phyloP scores from a whole-genome alignment of 2,888 invertebrate genomes.

The Vandiemenella viatica region DNA sequence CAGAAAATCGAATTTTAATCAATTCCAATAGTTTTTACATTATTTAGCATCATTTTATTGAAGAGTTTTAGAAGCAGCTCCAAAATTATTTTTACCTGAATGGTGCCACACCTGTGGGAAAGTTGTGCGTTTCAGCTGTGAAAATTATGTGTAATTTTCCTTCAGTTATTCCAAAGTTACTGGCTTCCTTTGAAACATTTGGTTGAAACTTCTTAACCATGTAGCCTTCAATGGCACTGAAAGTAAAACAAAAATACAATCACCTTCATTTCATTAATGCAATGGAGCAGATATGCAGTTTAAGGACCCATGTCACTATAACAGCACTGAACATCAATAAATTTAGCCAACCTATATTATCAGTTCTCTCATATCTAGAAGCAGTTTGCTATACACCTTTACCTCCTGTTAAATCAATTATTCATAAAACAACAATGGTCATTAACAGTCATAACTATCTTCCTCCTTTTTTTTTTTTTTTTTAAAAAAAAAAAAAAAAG shows the following conservation, averaged over 20 bases:
- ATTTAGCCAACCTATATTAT: too few species aligned
- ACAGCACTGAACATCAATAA: neutral
- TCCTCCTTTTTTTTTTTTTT: too few species aligned
- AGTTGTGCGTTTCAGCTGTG: slow-evolving; percentile 98
- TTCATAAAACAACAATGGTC: too few species aligned
- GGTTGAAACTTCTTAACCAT: slow-evolving; percentile 54
- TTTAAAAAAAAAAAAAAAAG: too few species aligned
- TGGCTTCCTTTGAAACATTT: slow-evolving; percentile 44
- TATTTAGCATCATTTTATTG: neutral
- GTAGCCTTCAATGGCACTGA: slow-evolving; percentile 77
- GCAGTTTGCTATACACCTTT: too few species aligned
- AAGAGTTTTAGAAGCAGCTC: too few species aligned
- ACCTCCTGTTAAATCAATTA: too few species aligned
- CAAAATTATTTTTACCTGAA: slow-evolving; percentile 41
- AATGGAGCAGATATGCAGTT: too few species aligned
- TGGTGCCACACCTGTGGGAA: slow-evolving; percentile 93
- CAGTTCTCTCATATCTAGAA: too few species aligned
- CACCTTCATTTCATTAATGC: neutral
- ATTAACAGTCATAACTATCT: too few species aligned
- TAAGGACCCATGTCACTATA: too few species aligned
- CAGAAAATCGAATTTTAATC: too few species aligned
- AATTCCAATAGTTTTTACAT: slow-evolving; percentile 1
- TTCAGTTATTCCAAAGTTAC: slow-evolving; percentile 35
- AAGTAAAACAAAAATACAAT: slow-evolving; percentile 18
- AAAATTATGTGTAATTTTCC: slow-evolving; percentile 79